Conservation (phyloP, 1,140 invertebrate species). For the Thalassaphorura encarpata region DNA sequence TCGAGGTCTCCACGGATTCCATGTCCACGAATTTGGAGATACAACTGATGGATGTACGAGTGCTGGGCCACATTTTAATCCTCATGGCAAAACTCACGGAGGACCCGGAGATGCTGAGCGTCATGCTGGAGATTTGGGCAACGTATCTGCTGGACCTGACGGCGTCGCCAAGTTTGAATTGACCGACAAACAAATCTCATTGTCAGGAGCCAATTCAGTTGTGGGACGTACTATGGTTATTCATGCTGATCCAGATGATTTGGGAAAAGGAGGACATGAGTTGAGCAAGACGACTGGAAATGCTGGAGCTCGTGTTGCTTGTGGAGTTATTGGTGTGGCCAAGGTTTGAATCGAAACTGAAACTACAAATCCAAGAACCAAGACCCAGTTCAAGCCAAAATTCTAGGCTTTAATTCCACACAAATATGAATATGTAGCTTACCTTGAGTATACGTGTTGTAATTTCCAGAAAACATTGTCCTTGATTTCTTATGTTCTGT, state of each 20-base stretch:
- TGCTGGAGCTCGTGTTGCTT: constrained; percentile 87
- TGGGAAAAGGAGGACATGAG: constrained; percentile 86
- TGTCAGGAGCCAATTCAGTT: constrained; percentile 65
- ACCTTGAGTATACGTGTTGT: no score
- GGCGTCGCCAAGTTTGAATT: constrained; percentile 70
- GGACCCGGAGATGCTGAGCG: constrained; percentile 59
- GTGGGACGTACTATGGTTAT: constrained; percentile 82
- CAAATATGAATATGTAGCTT: no score
- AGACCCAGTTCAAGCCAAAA: no score
- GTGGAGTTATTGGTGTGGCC: constrained; percentile 90
- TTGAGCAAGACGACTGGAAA: constrained; percentile 93
- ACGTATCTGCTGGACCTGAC: constrained; percentile 59
- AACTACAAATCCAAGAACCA: no score
- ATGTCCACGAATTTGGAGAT: constrained; percentile 95
- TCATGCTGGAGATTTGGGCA: constrained; percentile 85
- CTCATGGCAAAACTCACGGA: constrained; percentile 70
- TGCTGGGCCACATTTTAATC: constrained; percentile 91
- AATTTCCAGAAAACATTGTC: no score
- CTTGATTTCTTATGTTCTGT: no score
- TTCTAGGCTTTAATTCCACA: no score
- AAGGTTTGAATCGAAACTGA: constrained; percentile 41
- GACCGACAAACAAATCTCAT: constrained; percentile 57
- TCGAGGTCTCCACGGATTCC: constrained; percentile 86
- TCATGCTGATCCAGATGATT: constrained; percentile 89
- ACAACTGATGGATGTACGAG: constrained; percentile 91